Percentiles rank a stretch among this genome's conserved stretches.
Conservation (phyloP, 2,113 vertebrate species). For the Oreocharis arfaki region DNA sequence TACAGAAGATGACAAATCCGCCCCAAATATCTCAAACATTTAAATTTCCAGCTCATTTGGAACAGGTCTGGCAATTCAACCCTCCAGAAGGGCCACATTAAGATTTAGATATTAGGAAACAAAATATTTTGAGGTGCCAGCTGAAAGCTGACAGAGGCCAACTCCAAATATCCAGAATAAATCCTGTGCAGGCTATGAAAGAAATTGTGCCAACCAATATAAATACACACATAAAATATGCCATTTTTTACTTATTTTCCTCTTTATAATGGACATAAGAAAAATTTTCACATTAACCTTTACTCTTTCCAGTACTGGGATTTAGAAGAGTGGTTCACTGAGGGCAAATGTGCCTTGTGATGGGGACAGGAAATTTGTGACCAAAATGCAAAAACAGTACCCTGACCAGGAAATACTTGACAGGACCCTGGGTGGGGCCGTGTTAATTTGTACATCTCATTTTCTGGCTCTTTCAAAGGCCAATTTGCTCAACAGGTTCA, state of each 20-base stretch:
- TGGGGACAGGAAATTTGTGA: not conserved
- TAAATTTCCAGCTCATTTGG: not conserved
- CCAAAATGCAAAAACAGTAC: not conserved
- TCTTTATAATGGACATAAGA: not conserved
- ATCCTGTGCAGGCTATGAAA: not conserved
- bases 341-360: not conserved
- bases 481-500: not conserved
- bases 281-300: not conserved
- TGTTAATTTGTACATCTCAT: not conserved
- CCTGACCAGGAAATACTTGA: not conserved
- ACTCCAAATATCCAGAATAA: not conserved
- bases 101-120: not conserved
- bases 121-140: not conserved
- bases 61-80: not conserved
- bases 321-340: not conserved
- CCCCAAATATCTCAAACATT: not conserved
- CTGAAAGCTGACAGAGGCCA: not conserved
- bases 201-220: not conserved
- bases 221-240: not conserved
- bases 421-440: not conserved
- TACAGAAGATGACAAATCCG: not conserved
- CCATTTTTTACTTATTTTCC: not conserved
- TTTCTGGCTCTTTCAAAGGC: not conserved
- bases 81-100: not conserved
- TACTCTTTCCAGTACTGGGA: not conserved